A percentile compares a stretch with the other conserved stretches of the same genome.
phyloP scores from a whole-genome alignment of 2,888 invertebrate genomes.

The Acleris sparsana region DNA sequence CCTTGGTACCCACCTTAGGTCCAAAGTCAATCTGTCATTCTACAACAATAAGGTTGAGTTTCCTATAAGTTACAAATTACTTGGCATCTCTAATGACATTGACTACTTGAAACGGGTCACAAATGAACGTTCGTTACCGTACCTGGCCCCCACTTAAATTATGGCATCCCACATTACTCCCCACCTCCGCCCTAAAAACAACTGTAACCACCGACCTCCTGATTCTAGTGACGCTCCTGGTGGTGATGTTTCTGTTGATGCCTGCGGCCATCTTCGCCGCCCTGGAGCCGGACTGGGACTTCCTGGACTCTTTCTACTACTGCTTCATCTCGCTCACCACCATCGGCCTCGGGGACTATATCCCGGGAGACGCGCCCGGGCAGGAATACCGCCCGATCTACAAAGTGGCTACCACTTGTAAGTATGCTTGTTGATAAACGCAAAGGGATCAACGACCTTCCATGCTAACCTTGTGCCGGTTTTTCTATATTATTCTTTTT shows the following conservation, averaged over 20 bases:
- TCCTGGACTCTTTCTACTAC: conserved; percentile 94
- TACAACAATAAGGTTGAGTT: too few species aligned
- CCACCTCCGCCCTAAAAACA: not conserved
- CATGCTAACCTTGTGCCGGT: too few species aligned
- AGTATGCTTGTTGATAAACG: conserved; percentile 50
- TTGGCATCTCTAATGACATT: too few species aligned
- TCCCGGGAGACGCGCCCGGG: conserved; percentile 91
- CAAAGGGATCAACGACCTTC: too few species aligned
- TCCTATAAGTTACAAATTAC: too few species aligned
- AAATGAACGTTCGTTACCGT: too few species aligned
- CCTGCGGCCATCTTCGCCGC: conserved; percentile 90
- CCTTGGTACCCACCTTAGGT: too few species aligned
- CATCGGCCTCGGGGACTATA: conserved; percentile 94
- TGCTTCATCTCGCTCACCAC: conserved; percentile 96
- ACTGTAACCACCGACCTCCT: not conserved
- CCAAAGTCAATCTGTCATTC: too few species aligned
- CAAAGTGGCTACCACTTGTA: conserved; percentile 91
- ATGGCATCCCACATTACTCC: too few species aligned
- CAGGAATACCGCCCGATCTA: conserved; percentile 91
- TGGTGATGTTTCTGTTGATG: conserved; percentile 87
- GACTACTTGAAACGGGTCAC: too few species aligned
- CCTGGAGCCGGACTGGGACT: conserved; percentile 92
- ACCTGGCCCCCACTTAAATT: too few species aligned
- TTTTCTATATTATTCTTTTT: too few species aligned
- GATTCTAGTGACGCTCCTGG: conserved; percentile 77